phyloP scores from a whole-genome alignment of 2,113 vertebrate species.

The Acinonyx jubatus region DNA sequence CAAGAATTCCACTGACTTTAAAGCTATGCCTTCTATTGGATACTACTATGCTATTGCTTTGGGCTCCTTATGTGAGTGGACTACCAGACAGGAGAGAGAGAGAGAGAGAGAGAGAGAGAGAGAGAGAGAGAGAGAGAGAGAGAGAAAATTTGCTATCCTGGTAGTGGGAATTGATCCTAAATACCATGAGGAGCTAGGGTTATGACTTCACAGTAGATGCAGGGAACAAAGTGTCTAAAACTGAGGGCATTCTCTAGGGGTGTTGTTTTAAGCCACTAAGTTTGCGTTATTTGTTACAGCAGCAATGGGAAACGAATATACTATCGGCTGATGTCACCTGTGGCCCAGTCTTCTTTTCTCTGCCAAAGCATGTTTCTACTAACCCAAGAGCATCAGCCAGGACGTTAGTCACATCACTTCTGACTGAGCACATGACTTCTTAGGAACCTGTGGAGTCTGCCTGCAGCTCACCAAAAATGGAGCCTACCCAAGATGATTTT shows the following conservation, averaged over 20 bases:
- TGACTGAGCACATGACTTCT: neutral
- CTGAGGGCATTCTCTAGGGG: neutral
- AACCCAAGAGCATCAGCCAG: neutral
- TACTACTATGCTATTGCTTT: neutral
- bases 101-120: too few species aligned
- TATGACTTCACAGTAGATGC: neutral
- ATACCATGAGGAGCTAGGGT: neutral
- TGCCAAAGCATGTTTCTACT: neutral
- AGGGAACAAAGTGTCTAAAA: neutral
- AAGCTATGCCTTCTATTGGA: neutral
- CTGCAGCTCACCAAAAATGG: neutral
- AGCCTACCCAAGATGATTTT: neutral
- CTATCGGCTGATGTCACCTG: neutral
- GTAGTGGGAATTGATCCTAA: neutral
- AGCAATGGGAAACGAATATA: neutral
- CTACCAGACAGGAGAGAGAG: neutral
- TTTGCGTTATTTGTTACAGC: neutral
- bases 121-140: neutral
- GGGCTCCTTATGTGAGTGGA: neutral
- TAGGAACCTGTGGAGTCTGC: neutral
- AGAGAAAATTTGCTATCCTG: neutral
- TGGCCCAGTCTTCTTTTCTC: neutral
- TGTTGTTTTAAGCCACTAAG: neutral
- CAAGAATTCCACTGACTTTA: neutral
- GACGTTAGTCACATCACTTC: neutral